Conservation (phyloP, 1,140 invertebrate species). For the Panagrolaimus sp. region DNA sequence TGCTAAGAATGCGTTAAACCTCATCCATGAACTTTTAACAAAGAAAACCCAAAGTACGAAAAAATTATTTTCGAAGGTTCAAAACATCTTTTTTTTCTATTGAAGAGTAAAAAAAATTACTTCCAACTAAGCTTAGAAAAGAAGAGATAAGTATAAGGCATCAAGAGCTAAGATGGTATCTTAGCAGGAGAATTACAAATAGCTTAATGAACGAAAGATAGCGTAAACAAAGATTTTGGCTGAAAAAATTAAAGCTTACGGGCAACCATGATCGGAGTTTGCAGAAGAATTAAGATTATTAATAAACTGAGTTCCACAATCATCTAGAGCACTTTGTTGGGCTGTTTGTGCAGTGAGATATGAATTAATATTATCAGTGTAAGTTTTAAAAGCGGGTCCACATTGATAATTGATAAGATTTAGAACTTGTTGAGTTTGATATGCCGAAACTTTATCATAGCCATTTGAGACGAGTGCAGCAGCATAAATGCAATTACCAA, state of each 20-base stretch:
- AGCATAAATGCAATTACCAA: background rate
- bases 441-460: background rate
- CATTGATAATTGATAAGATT: conserved; percentile 7
- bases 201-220: no score
- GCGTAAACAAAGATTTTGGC: no score
- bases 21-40: no score
- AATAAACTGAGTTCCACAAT: background rate
- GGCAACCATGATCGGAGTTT: background rate
- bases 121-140: no score
- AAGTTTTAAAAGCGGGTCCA: background rate
- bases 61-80: no score
- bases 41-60: no score
- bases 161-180: no score
- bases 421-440: background rate
- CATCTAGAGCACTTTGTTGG: background rate
- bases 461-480: background rate
- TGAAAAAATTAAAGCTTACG: background rate
- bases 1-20: no score
- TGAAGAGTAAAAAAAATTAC: no score
- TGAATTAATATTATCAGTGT: background rate
- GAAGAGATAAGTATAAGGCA: no score
- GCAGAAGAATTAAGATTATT: background rate
- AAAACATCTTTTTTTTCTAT: no score
- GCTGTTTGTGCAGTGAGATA: background rate
- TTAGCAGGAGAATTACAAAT: no score